Evolutionary conservation across 2,113 vertebrate genomes (phyloP).

Genomic region (Calyptomena viridis): DNA sequence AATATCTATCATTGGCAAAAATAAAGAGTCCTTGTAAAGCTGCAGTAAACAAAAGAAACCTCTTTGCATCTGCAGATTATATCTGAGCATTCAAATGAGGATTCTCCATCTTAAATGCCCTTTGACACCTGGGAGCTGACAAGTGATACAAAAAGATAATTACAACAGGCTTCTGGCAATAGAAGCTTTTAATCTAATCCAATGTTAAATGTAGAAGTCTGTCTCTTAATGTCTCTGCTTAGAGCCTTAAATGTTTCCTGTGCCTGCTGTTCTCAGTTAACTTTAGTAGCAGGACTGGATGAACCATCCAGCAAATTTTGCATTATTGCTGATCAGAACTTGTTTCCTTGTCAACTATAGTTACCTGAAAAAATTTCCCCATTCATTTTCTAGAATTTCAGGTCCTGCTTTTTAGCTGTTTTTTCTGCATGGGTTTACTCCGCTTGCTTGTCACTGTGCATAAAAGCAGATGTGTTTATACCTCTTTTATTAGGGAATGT

Average conservation of each 20-base stretch:
- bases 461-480: background rate
- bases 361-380: background rate
- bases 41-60: background rate
- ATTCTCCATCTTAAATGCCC: background rate
- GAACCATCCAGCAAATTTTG: background rate
- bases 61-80: background rate
- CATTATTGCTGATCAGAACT: background rate
- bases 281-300: background rate
- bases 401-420: background rate
- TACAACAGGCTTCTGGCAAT: background rate
- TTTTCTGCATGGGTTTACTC: background rate
- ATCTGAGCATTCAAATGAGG: background rate
- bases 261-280: fast-evolving
- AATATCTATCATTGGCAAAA: background rate
- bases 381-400: background rate
- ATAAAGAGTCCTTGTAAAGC: background rate
- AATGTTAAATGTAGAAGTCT: background rate
- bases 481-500: background rate
- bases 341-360: background rate
- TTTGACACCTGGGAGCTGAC: background rate
- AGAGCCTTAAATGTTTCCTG: fast-evolving
- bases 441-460: background rate
- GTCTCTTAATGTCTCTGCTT: background rate
- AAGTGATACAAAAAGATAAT: background rate
- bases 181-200: background rate